phyloP scores from a whole-genome alignment of 2,113 vertebrate species.

The Mus spicilegus region DNA sequence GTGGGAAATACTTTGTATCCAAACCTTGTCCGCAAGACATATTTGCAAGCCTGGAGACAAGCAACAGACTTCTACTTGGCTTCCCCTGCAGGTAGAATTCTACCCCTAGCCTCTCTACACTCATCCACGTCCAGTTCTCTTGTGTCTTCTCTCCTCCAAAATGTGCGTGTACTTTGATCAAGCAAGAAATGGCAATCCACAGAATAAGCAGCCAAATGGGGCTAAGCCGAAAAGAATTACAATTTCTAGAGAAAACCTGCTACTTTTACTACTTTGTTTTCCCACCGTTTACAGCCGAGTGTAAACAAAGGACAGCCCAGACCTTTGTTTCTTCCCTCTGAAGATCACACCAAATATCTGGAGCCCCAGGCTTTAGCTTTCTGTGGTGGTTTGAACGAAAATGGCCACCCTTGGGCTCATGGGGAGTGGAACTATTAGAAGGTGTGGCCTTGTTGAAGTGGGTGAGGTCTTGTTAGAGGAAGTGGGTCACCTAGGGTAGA shows the following conservation, averaged over 20 bases:
- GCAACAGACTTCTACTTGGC: not conserved
- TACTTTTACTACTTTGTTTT: not conserved
- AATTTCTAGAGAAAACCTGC: not conserved
- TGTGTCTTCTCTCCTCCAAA: not conserved
- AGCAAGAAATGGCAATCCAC: not conserved
- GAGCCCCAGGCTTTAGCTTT: not conserved
- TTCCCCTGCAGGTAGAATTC: not conserved
- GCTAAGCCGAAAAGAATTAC: not conserved
- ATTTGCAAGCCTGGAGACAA: not conserved
- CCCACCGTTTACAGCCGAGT: not conserved
- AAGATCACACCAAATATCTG: not conserved
- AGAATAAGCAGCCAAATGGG: not conserved
- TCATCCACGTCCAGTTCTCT: not conserved
- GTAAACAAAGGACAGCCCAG: not conserved
- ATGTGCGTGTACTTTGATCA: not conserved
- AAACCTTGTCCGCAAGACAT: not conserved
- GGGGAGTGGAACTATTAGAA: not conserved
- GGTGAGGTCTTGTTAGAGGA: not conserved
- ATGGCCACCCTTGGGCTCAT: not conserved
- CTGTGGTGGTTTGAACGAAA: not conserved
- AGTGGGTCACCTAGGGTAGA: not conserved
- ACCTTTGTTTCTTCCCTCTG: not conserved
- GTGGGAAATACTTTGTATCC: not conserved
- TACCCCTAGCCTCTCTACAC: not conserved
- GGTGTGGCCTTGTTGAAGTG: not conserved